Base-by-base conservation (phyloP, 1,140 invertebrate genomes). In the Drosophila neocordata region DNA sequence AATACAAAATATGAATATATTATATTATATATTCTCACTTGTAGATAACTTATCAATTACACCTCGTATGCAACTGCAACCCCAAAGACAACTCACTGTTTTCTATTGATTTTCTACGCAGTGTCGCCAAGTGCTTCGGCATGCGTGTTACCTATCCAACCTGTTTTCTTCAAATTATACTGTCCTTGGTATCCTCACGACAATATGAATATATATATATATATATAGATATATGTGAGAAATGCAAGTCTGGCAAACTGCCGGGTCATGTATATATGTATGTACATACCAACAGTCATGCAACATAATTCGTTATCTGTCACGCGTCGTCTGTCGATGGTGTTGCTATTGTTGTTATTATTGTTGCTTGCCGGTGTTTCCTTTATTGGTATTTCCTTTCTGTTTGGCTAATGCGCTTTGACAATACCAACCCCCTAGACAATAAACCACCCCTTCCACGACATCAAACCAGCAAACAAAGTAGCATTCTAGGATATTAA, bases 301-400 rank as follows among this genome's bases (percentile, higher is more conserved):
- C 56, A 56, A 56, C 67, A 70, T 77, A 73, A 77, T 77, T 77
- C 69, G 74, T 77, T 77, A 77, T 77, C 70, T 69, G 74, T 77
- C 74, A 77, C 74, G 70, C 65, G 53, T 73, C 65, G 65, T 75
- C 53, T 69, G 53, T 68, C 63, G 57, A 63, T 35, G 56, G 35
- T 55, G 24, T 31, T 37, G 62, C 5, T 41, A 67, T 60, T 13
- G 52, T 35, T 34, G 13, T 56, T 48, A 31, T 31, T 31, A 31
- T 31, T 31, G 27, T 31, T 58, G 22, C 12, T 41, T 59, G 48
- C 63, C 18, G 15, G 18, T 48, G 15, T 20, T 44, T 31, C 20
- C 41, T 48, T 20, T 48, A 18, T 9, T 48, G 41, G 41, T 48
- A 48, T 48, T 48, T 48, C 41, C 41, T 48, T 48, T 20, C 41